Evolutionary conservation across 2,797 vertebrate genomes (phyloP), one percentile per base, ranked within the genome.

Genomic region (Pogonophryne albipinna): DNA sequence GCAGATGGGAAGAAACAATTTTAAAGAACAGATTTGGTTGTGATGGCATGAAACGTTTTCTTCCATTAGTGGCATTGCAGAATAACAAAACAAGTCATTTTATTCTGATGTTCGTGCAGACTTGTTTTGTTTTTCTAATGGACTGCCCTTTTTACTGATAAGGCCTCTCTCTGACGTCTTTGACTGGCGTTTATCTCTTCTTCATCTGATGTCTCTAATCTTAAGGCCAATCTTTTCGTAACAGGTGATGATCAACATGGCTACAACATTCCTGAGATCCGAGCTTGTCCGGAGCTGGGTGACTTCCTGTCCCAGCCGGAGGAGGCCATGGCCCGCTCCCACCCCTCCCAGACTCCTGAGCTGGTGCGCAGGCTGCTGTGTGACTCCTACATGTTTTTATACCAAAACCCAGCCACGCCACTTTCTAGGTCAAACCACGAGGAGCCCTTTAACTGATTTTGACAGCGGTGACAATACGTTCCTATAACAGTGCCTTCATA

Each of bases 341-440:
- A 95, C 80, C 89, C 87, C 17, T 83, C 81, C 14, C 88, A 93
- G 66, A 75, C 87, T 42, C 89, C 91, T 2, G 90, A 90, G 70
- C 83, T 94, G 12, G 89, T 94, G 58, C 82, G 84, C 55, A 84
- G 94, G 66, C 77, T 92, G 27, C 89, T 96, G 60, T 94, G 93
- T 58, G 95, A 96, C 86, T 95, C 94, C 55, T 96, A 95, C 86
- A 95, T 95, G 93, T 96, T 93, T 90, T 89, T 96, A 55, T 96
- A 96, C 76, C 93, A 95, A 68, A 91, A 75, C 23, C 50, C 88
- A 55, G 59, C 69, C n/a, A 31, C 4, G 12, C 42, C 65, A 5
- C 59, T 71, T 74, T 76, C 66, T 31, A 62, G 63, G 51, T 51
- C 76, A 65, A 80, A 63, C 76, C 70, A 75, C 6, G 67, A 53